These are phyloP conservation scores for Pristionchus mayeri DNA, from an alignment of 2,888 invertebrate species.

Conservation along the genomic window DNA sequence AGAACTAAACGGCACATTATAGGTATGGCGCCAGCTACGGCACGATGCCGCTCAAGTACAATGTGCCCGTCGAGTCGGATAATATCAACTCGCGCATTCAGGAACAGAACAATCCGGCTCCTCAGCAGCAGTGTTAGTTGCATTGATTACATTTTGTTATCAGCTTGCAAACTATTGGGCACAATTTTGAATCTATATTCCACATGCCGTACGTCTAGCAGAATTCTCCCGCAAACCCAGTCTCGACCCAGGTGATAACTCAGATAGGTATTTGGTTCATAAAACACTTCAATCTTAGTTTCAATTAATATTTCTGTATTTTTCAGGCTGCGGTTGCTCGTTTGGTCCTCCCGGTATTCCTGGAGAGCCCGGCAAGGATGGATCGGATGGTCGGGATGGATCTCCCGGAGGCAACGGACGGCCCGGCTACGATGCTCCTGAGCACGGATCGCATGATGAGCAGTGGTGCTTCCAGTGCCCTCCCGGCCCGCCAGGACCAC, in stretches of 20 bases:
- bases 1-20: background rate
- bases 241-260: too few species aligned
- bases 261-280: too few species aligned
- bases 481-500: constrained; percentile 58
- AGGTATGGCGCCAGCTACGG: constrained; percentile 47
- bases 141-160: too few species aligned
- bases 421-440: constrained; percentile 55
- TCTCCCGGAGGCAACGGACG: constrained; percentile 56
- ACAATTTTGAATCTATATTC: too few species aligned
- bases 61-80: constrained; percentile 43
- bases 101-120: constrained; percentile 32
- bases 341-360: constrained; percentile 64
- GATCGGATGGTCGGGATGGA: constrained; percentile 58
- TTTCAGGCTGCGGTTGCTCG: constrained; percentile 67
- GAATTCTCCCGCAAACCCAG: too few species aligned
- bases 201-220: too few species aligned
- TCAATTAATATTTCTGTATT: too few species aligned
- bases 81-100: constrained; percentile 36
- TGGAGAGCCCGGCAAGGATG: constrained; percentile 55
- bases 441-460: constrained; percentile 54
- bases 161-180: too few species aligned
- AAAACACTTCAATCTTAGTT: too few species aligned
- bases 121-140: constrained; percentile 35
- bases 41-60: constrained; percentile 37
- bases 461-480: constrained; percentile 65